Base-by-base conservation (phyloP, 2,797 vertebrate genomes). In the Alcedo quadribrachys region DNA sequence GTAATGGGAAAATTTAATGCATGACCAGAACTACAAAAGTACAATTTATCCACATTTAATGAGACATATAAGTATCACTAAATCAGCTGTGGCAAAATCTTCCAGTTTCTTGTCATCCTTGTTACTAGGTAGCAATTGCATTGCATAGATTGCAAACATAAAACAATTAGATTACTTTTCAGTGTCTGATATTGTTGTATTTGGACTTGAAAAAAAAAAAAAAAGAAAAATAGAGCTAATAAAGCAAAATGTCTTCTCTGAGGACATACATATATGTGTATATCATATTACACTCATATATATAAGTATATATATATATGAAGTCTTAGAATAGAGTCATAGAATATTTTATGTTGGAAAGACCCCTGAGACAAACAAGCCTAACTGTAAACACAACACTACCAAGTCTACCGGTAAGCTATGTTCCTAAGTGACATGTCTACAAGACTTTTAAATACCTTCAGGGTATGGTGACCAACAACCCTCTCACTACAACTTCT, bases 1-100 rank as follows among this genome's bases (percentile, higher is more conserved):
- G 63, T 78, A 94, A 86, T 51, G 43, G 88, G 71, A 93, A 93
- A 93, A 94, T 92, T 65, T 83, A 94, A 90, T 65, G 81, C 37
- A 90, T 40, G 37, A 54, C 30, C 67, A 87, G 48, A 94, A 87
- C 13, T 48, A 86, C 25, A 74, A 77, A 88, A 93, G 15, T 15
- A 79, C 4, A 66, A 35, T 93, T 57, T 95, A 87, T 79, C 27
- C 30, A 65, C 25, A 76, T 90, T 92, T 89, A 69, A 86, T n/a
- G 8, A 8, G 46, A 54, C 7, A 7, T 10, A 48, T 60, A 32
- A 85, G 28, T 42, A 92, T 81, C 57, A 73, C 50, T 71, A 82
- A 78, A 91, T 62, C 20, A 33, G 15, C 54, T 94, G 8, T 69
- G 46, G 28, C 37, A 54, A 80, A 77, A 46, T 73, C n/a, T 82